Percentiles rank a stretch among this genome's conserved stretches.
phyloP scores from a whole-genome alignment of 2,113 vertebrate species.

The Ciconia stormi region DNA sequence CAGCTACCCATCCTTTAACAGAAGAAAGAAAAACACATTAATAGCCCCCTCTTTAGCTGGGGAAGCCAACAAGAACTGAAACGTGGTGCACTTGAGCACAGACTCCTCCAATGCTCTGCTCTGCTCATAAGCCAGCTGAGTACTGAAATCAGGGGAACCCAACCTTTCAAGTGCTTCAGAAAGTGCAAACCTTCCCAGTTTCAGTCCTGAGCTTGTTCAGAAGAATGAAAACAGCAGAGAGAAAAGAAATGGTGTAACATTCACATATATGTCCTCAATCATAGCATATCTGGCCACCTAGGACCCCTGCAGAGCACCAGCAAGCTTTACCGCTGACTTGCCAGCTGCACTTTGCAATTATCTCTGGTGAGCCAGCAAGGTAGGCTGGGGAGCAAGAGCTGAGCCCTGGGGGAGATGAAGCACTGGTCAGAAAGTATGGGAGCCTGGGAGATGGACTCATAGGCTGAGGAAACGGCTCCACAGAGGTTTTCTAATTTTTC shows the following conservation, averaged over 20 bases:
- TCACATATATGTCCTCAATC: constrained; percentile 20
- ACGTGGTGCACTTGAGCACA: background rate
- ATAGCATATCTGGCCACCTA: background rate
- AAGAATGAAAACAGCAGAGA: constrained; percentile 17
- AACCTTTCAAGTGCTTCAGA: constrained; percentile 16
- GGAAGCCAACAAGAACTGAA: background rate
- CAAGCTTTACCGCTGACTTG: background rate
- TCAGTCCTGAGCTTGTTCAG: constrained; percentile 46
- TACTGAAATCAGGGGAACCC: background rate
- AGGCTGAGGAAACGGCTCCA: background rate
- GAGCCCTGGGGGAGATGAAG: background rate
- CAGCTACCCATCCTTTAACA: background rate
- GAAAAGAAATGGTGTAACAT: constrained; percentile 28
- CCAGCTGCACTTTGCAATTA: background rate
- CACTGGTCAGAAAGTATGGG: background rate
- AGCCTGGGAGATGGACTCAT: background rate
- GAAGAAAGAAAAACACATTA: background rate
- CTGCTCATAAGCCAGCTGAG: background rate
- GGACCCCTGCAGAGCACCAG: background rate
- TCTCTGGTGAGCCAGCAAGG: background rate
- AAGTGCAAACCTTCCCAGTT: background rate
- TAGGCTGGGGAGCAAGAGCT: background rate
- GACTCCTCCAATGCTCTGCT: background rate
- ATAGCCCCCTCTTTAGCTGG: background rate
- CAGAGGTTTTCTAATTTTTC: background rate